A percentile compares a stretch with the other conserved stretches of the same genome.
Evolutionary conservation across 2,113 vertebrate genomes (phyloP).

Genomic region (Macroglossus sobrinus): DNA sequence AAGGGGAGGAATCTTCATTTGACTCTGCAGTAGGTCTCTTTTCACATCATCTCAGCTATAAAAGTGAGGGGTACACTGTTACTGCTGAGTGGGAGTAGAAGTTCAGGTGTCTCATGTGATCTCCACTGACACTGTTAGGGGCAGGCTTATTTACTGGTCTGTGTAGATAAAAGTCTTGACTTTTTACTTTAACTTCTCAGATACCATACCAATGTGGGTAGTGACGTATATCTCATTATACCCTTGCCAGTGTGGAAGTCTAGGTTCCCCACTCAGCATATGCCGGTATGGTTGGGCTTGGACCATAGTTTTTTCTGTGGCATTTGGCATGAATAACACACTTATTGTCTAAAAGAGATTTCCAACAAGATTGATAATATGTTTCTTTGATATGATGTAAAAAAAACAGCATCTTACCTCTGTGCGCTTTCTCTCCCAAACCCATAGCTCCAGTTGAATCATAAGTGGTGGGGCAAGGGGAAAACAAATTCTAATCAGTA

Average conservation of each 20-base stretch:
- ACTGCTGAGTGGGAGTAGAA: neutral
- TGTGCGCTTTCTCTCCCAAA: neutral
- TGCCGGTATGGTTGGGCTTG: neutral
- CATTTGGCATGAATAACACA: neutral
- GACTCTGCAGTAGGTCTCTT: neutral
- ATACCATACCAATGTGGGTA: rapidly evolving
- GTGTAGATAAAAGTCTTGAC: neutral
- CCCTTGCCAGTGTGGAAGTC: neutral
- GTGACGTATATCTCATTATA: neutral
- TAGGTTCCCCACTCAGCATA: neutral
- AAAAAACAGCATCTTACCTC: neutral
- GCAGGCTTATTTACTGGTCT: neutral
- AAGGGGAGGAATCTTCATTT: neutral
- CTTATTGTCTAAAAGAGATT: neutral
- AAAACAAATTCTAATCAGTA: neutral
- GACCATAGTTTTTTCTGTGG: neutral
- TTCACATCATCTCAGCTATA: neutral
- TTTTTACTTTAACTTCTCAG: neutral
- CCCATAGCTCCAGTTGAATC: neutral
- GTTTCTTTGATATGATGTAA: neutral
- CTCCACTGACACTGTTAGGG: neutral
- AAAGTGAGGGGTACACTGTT: too few species aligned
- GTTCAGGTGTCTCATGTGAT: neutral
- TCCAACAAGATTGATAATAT: neutral
- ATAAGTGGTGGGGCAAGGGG: too few species aligned